These are phyloP conservation scores for Carapus acus DNA, from an alignment of 2,797 vertebrate species.

Conservation along the genomic window DNA sequence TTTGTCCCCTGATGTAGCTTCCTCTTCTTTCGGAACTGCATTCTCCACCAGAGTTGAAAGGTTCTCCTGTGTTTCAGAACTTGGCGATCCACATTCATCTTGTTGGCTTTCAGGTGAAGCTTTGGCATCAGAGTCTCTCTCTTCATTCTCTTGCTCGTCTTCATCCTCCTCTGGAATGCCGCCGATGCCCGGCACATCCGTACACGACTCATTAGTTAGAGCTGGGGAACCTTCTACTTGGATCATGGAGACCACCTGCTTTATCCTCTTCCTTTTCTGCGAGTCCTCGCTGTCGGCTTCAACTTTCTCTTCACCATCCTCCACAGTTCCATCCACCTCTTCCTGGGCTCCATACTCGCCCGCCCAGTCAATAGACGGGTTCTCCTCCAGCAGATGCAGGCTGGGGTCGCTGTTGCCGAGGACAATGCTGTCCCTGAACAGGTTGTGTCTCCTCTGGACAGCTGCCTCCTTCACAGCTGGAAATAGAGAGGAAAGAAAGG, in stretches of 20 bases:
- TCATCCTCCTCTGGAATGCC: conserved; percentile 55
- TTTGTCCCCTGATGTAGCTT: conserved; percentile 19
- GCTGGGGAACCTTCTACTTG: conserved; percentile 64
- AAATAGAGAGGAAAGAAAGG: conserved; percentile 8
- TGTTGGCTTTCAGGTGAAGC: conserved; percentile 29
- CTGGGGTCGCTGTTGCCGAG: conserved; percentile 90
- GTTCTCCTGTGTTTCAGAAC: conserved; percentile 24
- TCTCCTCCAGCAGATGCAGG: conserved; percentile 84
- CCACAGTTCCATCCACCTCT: conserved; percentile 3
- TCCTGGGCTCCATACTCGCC: conserved; percentile 63
- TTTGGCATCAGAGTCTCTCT: neutral
- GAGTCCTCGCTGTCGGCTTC: conserved; percentile 18
- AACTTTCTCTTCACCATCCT: conserved; percentile 1
- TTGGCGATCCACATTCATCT: conserved; percentile 42
- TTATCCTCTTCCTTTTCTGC: conserved; percentile 75
- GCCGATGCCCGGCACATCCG: conserved; percentile 58
- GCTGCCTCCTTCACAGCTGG: conserved; percentile 93
- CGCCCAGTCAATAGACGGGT: conserved; percentile 81
- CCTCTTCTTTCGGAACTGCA: conserved; percentile 35
- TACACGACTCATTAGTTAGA: conserved; percentile 56
- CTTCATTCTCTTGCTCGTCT: neutral
- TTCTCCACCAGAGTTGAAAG: conserved; percentile 60
- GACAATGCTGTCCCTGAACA: conserved; percentile 93
- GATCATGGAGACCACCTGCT: conserved; percentile 91
- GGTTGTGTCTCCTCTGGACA: conserved; percentile 89